Evolutionary conservation across 1,140 invertebrate genomes (phyloP).

Genomic region (Ooceraea biroi): DNA sequence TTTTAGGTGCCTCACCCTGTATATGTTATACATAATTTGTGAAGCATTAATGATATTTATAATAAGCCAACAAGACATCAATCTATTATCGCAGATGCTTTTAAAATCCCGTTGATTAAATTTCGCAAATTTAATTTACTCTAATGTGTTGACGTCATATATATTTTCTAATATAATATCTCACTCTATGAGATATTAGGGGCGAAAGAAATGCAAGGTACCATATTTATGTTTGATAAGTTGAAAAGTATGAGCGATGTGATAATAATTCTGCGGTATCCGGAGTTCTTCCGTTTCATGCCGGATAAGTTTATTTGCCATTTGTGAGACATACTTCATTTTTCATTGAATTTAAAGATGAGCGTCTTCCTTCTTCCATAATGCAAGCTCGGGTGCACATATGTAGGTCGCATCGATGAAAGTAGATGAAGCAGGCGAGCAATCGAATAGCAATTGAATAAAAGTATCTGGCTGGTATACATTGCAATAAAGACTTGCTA

Average conservation of each 20-base stretch:
- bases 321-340: slow-evolving; percentile 20
- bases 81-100: too few species aligned
- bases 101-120: too few species aligned
- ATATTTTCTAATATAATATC: not conserved
- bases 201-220: not conserved
- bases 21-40: too few species aligned
- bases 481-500: slow-evolving; percentile 2
- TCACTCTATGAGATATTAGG: not conserved
- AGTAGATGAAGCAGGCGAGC: slow-evolving; percentile 49
- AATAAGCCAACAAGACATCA: too few species aligned
- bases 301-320: slow-evolving; percentile 20
- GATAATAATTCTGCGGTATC: slow-evolving; percentile 6
- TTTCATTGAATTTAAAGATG: slow-evolving; percentile 53
- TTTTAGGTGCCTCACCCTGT: too few species aligned
- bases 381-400: slow-evolving; percentile 24
- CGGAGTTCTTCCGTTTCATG: not conserved
- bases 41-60: too few species aligned
- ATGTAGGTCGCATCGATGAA: slow-evolving; percentile 50
- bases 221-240: not conserved
- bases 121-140: too few species aligned
- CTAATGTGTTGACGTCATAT: too few species aligned
- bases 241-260: slow-evolving; percentile 5
- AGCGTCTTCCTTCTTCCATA: slow-evolving; percentile 32
- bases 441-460: slow-evolving; percentile 42
- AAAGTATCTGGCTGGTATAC: not conserved